A percentile compares a stretch with the other conserved stretches of the same genome.
These are phyloP conservation scores for Recurvirostra avosetta DNA, from an alignment of 2,113 vertebrate genomes.

Conservation along the genomic window DNA sequence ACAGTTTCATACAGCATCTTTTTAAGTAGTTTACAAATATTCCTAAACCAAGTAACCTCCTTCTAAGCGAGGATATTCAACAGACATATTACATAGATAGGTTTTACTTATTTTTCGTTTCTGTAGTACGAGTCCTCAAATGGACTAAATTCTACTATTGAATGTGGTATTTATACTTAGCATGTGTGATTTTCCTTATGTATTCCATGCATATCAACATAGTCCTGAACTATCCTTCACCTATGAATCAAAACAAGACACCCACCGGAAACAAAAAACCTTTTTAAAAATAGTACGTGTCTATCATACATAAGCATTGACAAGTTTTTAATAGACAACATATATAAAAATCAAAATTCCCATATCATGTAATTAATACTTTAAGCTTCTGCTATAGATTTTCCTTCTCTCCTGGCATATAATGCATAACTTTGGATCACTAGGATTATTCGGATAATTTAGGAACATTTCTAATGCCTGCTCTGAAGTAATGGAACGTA, in stretches of 20 bases:
- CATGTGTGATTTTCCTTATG: neutral
- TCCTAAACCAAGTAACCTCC: neutral
- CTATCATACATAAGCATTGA: neutral
- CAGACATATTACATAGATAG: neutral
- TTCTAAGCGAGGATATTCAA: neutral
- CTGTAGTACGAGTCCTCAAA: neutral
- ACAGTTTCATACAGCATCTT: neutral
- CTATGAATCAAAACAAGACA: neutral
- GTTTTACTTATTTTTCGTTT: neutral
- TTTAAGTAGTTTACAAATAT: neutral
- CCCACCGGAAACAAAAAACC: accelerated
- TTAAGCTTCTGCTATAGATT: neutral
- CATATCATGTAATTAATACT: neutral
- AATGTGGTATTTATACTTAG: neutral
- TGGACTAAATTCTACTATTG: neutral
- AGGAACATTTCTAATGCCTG: neutral
- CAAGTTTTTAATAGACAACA: neutral
- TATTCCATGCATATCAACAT: neutral
- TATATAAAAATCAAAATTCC: neutral
- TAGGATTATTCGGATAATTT: neutral
- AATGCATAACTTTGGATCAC: neutral
- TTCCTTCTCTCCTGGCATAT: neutral
- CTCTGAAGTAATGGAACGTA: neutral
- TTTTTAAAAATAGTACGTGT: neutral
- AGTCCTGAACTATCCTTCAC: neutral